Evolutionary conservation across 2,113 vertebrate genomes (phyloP).

Genomic region (Lepidothrix coronata): DNA sequence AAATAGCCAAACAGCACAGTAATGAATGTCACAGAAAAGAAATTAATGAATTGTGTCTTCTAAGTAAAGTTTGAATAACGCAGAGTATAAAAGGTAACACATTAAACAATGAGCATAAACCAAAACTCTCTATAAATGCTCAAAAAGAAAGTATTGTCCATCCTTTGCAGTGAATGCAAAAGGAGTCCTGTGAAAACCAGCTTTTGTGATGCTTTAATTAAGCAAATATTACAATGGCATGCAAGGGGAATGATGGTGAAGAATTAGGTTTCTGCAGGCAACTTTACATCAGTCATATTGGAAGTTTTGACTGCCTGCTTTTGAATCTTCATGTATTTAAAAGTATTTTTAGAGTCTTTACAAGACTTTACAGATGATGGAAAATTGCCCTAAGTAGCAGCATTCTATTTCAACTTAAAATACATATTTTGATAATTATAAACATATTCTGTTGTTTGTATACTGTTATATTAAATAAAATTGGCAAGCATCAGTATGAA

Average conservation of each 20-base stretch:
- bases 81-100: background rate
- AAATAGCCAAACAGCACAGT: background rate
- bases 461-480: background rate
- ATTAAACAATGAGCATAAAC: background rate
- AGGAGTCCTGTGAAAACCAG: background rate
- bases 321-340: background rate
- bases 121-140: background rate
- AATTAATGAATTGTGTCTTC: background rate
- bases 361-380: background rate
- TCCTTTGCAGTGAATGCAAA: background rate
- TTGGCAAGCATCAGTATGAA: background rate
- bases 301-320: background rate
- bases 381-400: background rate
- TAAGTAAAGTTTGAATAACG: background rate
- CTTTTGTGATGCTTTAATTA: background rate
- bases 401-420: background rate
- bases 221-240: background rate
- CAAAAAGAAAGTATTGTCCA: background rate
- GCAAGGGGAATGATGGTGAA: background rate
- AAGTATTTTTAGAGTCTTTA: background rate
- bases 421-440: background rate
- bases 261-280: background rate
- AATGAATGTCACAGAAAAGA: background rate
- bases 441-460: background rate
- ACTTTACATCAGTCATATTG: background rate